Percentiles rank a stretch among this genome's conserved stretches.
Conservation (phyloP, 2,797 vertebrate genomes). For the Taeniopygia guttata region DNA sequence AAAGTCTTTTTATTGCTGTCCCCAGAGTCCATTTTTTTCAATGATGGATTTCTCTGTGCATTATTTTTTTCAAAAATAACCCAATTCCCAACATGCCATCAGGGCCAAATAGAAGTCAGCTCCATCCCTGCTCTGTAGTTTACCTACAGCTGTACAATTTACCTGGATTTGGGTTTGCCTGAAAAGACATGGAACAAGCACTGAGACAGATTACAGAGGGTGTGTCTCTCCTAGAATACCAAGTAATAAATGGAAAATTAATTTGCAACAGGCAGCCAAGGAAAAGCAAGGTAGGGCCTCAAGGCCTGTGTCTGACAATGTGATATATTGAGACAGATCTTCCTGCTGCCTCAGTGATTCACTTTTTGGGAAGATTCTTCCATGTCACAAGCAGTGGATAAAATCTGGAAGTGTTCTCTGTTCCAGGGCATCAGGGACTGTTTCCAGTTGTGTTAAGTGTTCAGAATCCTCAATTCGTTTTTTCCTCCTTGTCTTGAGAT, state of each 20-base stretch:
- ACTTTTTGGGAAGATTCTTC: neutral
- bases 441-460: neutral
- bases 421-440: neutral
- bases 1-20: neutral
- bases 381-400: neutral
- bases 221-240: neutral
- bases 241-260: neutral
- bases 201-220: neutral
- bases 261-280: neutral
- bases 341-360: neutral
- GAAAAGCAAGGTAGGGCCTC: neutral
- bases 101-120: neutral
- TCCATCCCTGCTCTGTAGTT: neutral
- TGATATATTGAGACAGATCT: neutral
- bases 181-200: neutral
- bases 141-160: neutral
- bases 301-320: neutral
- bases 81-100: accelerated
- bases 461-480: neutral
- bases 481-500: neutral
- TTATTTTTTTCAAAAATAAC: neutral
- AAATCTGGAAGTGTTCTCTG: neutral
- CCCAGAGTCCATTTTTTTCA: neutral
- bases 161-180: neutral
- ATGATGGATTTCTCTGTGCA: neutral